Conservation (phyloP, 2,888 invertebrate species). For the Metopia argyrocephala region DNA sequence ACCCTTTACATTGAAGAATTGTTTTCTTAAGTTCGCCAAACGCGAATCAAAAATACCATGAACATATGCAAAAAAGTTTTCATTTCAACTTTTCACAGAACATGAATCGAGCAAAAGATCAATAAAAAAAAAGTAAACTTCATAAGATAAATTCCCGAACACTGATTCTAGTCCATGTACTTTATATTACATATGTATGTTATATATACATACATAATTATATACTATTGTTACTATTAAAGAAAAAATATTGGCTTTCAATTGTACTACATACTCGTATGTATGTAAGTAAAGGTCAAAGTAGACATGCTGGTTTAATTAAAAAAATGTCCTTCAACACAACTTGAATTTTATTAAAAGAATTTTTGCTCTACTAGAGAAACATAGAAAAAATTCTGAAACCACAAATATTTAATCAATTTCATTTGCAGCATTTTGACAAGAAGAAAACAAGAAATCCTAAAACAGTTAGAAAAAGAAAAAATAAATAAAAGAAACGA, state of each 20-base stretch:
- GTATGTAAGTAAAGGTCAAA: no score
- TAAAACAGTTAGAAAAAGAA: not conserved
- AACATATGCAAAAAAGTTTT: no score
- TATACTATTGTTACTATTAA: not conserved
- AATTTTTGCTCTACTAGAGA: not conserved
- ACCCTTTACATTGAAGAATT: no score
- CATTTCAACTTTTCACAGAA: not conserved
- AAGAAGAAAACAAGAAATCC: not conserved
- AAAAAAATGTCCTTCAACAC: conserved; percentile 5
- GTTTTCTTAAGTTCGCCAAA: no score
- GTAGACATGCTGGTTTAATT: conserved; percentile 36
- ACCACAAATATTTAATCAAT: conserved; percentile 29
- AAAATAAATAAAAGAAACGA: conserved; percentile 16
- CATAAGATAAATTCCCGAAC: no score
- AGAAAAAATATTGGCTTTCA: not conserved
- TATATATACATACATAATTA: no score
- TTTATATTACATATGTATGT: no score
- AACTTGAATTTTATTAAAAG: not conserved
- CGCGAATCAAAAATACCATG: no score
- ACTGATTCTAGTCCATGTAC: no score
- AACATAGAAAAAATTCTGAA: not conserved
- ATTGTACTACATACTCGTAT: not conserved
- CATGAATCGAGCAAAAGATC: not conserved
- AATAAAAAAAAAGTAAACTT: not conserved
- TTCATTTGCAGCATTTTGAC: conserved; percentile 36